Conservation (phyloP, 2,113 vertebrate genomes). For the Phylloscopus whistleri region DNA sequence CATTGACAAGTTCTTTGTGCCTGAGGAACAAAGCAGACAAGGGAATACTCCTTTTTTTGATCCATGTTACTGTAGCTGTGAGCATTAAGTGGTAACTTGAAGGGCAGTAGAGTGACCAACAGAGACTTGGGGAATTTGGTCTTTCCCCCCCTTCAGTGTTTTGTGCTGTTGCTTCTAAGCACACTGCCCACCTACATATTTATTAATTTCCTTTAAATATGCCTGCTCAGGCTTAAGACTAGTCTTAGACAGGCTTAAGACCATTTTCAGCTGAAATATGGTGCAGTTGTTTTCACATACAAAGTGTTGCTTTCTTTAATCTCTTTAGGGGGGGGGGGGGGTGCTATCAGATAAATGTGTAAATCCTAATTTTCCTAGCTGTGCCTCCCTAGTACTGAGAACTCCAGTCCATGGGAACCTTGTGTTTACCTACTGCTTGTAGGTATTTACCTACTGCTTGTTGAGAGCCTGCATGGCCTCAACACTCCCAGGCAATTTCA, state of each 20-base stretch:
- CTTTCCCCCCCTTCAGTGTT: background rate
- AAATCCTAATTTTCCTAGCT: background rate
- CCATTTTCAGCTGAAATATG: background rate
- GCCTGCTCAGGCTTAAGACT: background rate
- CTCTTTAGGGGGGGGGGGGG: background rate
- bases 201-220: background rate
- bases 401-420: background rate
- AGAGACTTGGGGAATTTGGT: background rate
- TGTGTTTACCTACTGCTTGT: background rate
- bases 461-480: background rate
- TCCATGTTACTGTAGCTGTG: background rate
- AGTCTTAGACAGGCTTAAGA: no score
- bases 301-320: background rate
- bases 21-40: background rate
- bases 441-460: background rate
- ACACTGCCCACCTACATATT: rapidly evolving
- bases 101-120: background rate
- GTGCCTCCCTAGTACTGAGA: background rate
- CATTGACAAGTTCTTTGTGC: background rate
- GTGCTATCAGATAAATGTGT: background rate
- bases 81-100: background rate
- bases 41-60: background rate
- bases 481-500: background rate
- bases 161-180: background rate
- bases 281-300: background rate